Percentiles rank a stretch among this genome's conserved stretches.
phyloP scores from a whole-genome alignment of 2,113 vertebrate species.

The Percopsis transmontana region DNA sequence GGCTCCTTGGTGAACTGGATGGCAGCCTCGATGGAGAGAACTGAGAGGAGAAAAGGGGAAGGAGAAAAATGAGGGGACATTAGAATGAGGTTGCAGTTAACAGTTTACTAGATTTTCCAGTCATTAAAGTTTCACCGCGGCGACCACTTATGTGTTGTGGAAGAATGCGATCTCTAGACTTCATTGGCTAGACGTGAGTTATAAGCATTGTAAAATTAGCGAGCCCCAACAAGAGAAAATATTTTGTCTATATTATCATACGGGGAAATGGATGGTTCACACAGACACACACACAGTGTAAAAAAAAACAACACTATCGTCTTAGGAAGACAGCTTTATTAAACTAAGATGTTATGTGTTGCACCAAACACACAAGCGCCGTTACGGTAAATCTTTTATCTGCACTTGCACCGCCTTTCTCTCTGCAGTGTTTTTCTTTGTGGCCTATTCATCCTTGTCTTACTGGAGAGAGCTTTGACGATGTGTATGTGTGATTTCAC shows the following conservation, averaged over 20 bases:
- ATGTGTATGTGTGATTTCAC: no score
- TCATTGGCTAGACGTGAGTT: constrained; percentile 51
- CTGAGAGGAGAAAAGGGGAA: constrained; percentile 43
- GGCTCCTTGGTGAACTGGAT: constrained; percentile 93
- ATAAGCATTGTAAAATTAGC: constrained; percentile 53
- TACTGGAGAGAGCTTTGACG: neutral
- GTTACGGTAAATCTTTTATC: constrained; percentile 48
- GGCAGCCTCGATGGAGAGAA: constrained; percentile 68
- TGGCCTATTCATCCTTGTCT: constrained; percentile 49
- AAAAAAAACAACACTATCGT: constrained; percentile 18
- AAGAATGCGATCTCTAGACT: constrained; percentile 64
- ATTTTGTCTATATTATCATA: constrained; percentile 7
- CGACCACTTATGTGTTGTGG: constrained; percentile 40
- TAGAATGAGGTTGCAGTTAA: constrained; percentile 50
- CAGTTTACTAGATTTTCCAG: constrained; percentile 69
- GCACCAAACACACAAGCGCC: constrained; percentile 19
- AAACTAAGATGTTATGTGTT: constrained; percentile 28
- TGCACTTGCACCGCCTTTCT: constrained; percentile 10
- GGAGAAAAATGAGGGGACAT: constrained; percentile 37
- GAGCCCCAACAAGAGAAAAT: constrained; percentile 22
- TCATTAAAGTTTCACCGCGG: constrained; percentile 53
- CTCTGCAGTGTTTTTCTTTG: constrained; percentile 32
- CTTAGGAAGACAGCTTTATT: constrained; percentile 10
- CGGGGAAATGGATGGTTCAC: constrained; percentile 8
- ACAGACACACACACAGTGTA: neutral